Base-by-base conservation (phyloP, 2,888 invertebrate species). In the Catocala fraxini region DNA sequence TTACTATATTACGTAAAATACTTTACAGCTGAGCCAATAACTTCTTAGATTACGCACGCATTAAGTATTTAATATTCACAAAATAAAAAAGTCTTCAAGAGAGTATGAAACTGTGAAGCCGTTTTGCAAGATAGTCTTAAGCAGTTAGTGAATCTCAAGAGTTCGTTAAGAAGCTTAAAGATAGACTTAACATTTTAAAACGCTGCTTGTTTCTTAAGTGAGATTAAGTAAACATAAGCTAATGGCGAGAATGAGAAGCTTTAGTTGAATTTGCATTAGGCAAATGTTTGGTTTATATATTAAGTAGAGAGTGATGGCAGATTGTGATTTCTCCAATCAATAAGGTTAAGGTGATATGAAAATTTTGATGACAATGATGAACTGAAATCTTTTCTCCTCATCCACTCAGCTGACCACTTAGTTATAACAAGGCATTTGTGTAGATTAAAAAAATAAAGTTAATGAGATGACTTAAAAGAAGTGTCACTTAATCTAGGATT, bases 161-260 rank as follows among this genome's bases (percentile, higher is more conserved):
- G 25, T 60, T 66, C 45, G 45, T 63, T 70, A 60, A 58, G 73
- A 58, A 55, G 60, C 59, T 73, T 73, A 59, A 59, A 63, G 34
- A 53, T 46, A 51, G 51, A 51, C 48, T 65, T 58, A 68, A 63
- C 51, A 54, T 59, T 63, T 70, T 66, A 66, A 67, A 62, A 74
- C 15, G 35, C 53, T 51, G 55, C 63, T 55, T 64, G 54, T 64
- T 74, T 56, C 49, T 25, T 15, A 47, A 63, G 55, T 34, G 9
- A 60, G 75, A 72, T 74, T 70, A 74, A 70, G 59, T 56, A 58
- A 70, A 71, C 55, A 70, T 49, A 52, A 64, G 57, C 57, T 60
- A 74, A 64, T 68, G 62, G 59, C 51, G 46, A n/a, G n/a, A n/a
- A 25, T 10, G 15, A 46, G 43, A 13, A 13, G 13, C n/a, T 41